Evolutionary conservation across 1,140 invertebrate genomes (phyloP).

Genomic region (Trichonephila inaurata): DNA sequence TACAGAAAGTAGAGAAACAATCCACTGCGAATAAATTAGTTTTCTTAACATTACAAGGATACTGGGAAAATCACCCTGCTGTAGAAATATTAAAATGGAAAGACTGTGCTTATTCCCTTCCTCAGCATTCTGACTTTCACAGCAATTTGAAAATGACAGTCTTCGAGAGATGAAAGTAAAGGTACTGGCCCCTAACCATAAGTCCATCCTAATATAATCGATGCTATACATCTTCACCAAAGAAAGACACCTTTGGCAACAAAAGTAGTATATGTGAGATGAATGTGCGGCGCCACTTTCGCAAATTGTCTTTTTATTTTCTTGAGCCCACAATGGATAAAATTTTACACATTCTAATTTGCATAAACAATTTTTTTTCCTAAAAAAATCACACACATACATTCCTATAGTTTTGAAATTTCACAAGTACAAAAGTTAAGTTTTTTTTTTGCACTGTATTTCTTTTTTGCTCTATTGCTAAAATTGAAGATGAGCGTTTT

Average conservation of each 20-base stretch:
- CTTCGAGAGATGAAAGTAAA: background rate
- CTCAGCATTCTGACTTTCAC: slow-evolving; percentile 51
- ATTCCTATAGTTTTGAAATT: slow-evolving; percentile 54
- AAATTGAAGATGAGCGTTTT: slow-evolving; percentile 48
- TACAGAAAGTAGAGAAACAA: slow-evolving; percentile 61
- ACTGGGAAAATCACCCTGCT: slow-evolving; percentile 53
- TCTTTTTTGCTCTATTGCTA: slow-evolving; percentile 63
- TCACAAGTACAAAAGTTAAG: slow-evolving; percentile 64
- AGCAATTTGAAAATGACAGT: slow-evolving; percentile 48
- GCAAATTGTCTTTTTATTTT: slow-evolving; percentile 5
- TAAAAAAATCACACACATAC: slow-evolving; percentile 20
- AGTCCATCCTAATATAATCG: slow-evolving; percentile 37
- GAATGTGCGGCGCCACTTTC: slow-evolving; percentile 11
- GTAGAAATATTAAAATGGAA: slow-evolving; percentile 63
- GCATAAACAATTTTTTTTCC: background rate
- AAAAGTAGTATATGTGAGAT: slow-evolving; percentile 1
- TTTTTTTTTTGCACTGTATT: slow-evolving; percentile 5
- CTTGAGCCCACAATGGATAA: slow-evolving; percentile 49
- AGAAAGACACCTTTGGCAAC: slow-evolving; percentile 60
- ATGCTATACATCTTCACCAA: slow-evolving; percentile 35
- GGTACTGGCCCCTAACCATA: slow-evolving; percentile 67
- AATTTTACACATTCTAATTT: slow-evolving; percentile 1
- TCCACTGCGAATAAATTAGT: slow-evolving; percentile 68
- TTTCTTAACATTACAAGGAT: background rate
- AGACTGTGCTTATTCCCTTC: slow-evolving; percentile 38